These are phyloP conservation scores for Brassicogethes aeneus DNA, from an alignment of 2,888 invertebrate genomes.

Conservation along the genomic window DNA sequence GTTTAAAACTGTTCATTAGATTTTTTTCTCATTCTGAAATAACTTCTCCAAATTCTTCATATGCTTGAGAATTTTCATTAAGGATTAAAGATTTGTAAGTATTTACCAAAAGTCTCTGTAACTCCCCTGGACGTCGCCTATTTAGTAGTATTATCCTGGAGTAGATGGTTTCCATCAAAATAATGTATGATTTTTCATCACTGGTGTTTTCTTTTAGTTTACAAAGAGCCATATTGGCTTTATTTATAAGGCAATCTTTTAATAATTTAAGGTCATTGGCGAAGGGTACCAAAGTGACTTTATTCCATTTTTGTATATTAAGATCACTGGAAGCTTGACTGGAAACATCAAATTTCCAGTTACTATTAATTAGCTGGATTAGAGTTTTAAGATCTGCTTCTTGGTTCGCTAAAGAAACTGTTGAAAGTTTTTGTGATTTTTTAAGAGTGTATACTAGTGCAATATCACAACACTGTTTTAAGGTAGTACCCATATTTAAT, in stretches of 20 bases:
- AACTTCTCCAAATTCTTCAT: constrained; percentile 4
- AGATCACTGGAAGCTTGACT: constrained; percentile 11
- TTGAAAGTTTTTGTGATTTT: constrained; percentile 5
- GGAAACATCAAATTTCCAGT: constrained; percentile 12
- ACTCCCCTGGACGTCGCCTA: constrained; percentile 16
- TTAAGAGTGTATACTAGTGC: constrained; percentile 7
- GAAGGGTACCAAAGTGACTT: constrained; percentile 11
- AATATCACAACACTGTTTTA: constrained; percentile 11
- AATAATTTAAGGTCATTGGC: constrained; percentile 11
- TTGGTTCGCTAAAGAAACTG: constrained; percentile 7
- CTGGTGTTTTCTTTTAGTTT: constrained; percentile 1
- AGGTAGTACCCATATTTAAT: constrained; percentile 10
- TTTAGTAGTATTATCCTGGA: constrained; percentile 12
- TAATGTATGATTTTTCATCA: not conserved
- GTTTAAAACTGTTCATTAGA: constrained; percentile 16
- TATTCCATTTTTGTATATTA: constrained; percentile 10
- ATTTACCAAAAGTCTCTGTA: constrained; percentile 12
- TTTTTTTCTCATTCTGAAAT: constrained; percentile 14
- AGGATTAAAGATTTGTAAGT: constrained; percentile 6
- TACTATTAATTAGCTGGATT: constrained; percentile 5
- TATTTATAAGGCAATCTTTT: constrained; percentile 9
- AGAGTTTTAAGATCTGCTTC: constrained; percentile 11
- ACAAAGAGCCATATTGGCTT: constrained; percentile 7
- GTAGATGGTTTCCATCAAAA: not conserved
- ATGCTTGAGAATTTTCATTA: constrained; percentile 1